These are phyloP conservation scores for Girardia tigrina DNA, from an alignment of 2,888 invertebrate genomes.

Conservation along the genomic window DNA sequence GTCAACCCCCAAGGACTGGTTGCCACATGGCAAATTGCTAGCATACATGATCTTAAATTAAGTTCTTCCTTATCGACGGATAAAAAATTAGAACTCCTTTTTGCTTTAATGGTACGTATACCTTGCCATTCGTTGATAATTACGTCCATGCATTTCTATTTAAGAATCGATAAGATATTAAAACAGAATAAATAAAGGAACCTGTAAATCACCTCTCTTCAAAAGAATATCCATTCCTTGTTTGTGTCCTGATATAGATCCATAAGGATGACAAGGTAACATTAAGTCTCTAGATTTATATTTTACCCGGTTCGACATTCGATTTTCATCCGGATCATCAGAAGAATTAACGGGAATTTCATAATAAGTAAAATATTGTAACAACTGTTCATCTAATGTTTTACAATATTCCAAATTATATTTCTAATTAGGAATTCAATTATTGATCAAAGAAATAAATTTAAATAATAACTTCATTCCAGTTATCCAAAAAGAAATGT, in stretches of 20 bases:
- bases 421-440: background rate
- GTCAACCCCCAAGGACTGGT: background rate
- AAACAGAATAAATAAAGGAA: no score
- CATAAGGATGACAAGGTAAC: constrained; percentile 21
- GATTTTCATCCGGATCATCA: background rate
- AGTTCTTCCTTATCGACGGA: background rate
- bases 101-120: background rate
- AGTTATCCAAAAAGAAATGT: background rate
- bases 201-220: background rate
- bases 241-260: background rate
- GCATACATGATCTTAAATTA: background rate
- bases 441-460: background rate
- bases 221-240: constrained; percentile 18
- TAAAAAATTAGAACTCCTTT: no score
- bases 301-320: background rate
- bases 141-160: background rate
- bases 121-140: background rate
- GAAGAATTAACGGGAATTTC: background rate
- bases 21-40: background rate
- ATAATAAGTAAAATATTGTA: constrained; percentile 1
- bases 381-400: background rate
- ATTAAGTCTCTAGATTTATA: background rate
- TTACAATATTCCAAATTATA: background rate
- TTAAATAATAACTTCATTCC: background rate
- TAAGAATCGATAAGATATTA: no score